Conservation (phyloP, 2,113 vertebrate genomes). For the Menura novaehollandiae region DNA sequence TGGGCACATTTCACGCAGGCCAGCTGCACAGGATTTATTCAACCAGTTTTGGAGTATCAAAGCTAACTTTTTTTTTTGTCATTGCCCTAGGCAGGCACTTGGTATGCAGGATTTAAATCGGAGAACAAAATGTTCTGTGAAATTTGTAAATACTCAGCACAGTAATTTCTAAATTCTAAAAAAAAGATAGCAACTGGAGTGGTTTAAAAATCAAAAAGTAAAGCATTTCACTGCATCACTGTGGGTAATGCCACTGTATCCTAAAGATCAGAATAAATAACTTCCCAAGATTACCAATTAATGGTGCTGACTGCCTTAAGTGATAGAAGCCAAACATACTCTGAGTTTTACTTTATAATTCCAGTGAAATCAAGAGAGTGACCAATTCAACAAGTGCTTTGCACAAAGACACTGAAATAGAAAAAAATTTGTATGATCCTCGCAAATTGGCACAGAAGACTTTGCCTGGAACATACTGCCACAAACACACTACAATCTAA, state of each 20-base stretch:
- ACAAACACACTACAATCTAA: not conserved
- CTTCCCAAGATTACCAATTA: not conserved
- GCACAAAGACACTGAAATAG: not conserved
- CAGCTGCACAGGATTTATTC: conserved; percentile 58
- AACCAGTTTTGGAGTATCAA: conserved; percentile 26
- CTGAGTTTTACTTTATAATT: not conserved
- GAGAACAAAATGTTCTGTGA: conserved; percentile 43
- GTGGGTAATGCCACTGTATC: not conserved
- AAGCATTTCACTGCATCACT: not conserved
- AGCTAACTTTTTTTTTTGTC: not conserved
- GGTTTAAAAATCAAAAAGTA: not conserved
- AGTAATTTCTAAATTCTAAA: not conserved
- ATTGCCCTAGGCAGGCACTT: conserved; percentile 21
- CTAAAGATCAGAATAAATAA: not conserved
- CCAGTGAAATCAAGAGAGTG: not conserved
- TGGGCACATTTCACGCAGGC: conserved; percentile 27
- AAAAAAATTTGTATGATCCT: not conserved
- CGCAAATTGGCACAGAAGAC: not conserved
- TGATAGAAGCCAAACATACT: not conserved
- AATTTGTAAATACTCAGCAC: conserved; percentile 2
- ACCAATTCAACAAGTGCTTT: not conserved
- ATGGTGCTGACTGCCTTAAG: not conserved
- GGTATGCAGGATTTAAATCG: conserved; percentile 21
- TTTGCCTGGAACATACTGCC: not conserved
- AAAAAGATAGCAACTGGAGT: not conserved